These are phyloP conservation scores for Hippocampus mohnikei DNA, from an alignment of 2,113 vertebrate genomes.

Conservation along the genomic window DNA sequence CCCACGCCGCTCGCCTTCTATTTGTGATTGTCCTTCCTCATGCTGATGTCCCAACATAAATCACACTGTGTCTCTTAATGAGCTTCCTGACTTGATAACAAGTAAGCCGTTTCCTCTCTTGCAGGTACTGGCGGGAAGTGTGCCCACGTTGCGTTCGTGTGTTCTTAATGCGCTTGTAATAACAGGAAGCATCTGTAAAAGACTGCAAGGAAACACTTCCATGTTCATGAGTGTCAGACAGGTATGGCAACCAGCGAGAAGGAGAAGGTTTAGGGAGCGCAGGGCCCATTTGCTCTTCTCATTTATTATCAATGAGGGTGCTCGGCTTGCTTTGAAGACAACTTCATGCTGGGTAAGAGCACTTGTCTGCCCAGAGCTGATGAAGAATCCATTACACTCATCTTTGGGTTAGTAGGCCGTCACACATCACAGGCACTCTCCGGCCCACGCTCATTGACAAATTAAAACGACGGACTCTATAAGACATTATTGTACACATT, in stretches of 20 bases:
- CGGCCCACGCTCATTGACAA: background rate
- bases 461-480: background rate
- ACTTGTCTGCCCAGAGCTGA: conserved; percentile 26
- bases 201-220: conserved; percentile 27
- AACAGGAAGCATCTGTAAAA: conserved; percentile 16
- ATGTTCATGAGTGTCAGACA: conserved; percentile 50
- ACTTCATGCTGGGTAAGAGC: conserved; percentile 45
- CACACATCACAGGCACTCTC: conserved; percentile 1
- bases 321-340: conserved; percentile 60
- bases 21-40: conserved; percentile 40
- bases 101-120: conserved; percentile 28
- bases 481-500: background rate
- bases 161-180: background rate
- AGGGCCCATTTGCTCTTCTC: conserved; percentile 28
- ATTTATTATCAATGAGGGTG: conserved; percentile 70
- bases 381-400: conserved; percentile 34
- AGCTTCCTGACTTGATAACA: conserved; percentile 36
- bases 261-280: background rate
- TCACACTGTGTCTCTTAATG: conserved; percentile 55
- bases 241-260: conserved; percentile 48
- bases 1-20: conserved; percentile 35
- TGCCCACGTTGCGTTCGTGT: background rate
- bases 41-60: conserved; percentile 58
- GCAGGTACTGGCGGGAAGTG: conserved; percentile 14
- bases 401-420: conserved; percentile 49